Percentiles rank a stretch among this genome's conserved stretches.
Evolutionary conservation across 53 echinoderm and acorn worm genomes (phyloP).

Genomic region (Echinometra lucunter): DNA sequence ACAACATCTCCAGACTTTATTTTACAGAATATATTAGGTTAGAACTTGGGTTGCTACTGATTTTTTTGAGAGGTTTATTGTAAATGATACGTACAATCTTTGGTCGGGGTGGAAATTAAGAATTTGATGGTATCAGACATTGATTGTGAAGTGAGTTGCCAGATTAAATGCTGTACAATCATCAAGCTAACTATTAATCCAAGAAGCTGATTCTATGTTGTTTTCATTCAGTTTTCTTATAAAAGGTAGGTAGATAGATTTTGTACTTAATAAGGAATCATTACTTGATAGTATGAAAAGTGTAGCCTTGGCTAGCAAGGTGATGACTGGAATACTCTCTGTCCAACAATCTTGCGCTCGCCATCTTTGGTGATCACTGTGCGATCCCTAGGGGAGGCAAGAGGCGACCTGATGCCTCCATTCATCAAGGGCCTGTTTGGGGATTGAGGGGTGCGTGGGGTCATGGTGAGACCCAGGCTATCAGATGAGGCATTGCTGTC

Average conservation of each 20-base stretch:
- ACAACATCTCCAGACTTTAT: no score
- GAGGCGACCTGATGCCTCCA: constrained; percentile 54
- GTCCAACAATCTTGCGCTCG: constrained; percentile 65
- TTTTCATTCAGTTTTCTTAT: background rate
- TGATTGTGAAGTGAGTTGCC: no score
- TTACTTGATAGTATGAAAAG: background rate
- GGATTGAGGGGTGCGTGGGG: constrained; percentile 54
- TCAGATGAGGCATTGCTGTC: constrained; percentile 61
- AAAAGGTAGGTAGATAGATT: background rate
- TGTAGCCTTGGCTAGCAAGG: constrained; percentile 68
- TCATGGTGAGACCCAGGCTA: constrained; percentile 42
- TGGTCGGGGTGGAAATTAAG: no score
- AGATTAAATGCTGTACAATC: no score
- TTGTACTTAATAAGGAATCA: background rate
- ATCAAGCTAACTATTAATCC: background rate
- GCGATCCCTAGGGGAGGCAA: constrained; percentile 30
- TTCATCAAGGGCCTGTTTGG: constrained; percentile 59
- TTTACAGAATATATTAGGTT: no score
- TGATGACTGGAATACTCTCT: constrained; percentile 80
- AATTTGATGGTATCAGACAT: no score
- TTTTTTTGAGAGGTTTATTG: background rate
- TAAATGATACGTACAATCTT: no score
- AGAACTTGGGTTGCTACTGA: background rate
- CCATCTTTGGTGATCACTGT: constrained; percentile 59
- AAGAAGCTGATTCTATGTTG: background rate